A percentile compares a stretch with the other conserved stretches of the same genome.
Conservation (phyloP, 2,888 invertebrate genomes). For the Eudemis profundana region DNA sequence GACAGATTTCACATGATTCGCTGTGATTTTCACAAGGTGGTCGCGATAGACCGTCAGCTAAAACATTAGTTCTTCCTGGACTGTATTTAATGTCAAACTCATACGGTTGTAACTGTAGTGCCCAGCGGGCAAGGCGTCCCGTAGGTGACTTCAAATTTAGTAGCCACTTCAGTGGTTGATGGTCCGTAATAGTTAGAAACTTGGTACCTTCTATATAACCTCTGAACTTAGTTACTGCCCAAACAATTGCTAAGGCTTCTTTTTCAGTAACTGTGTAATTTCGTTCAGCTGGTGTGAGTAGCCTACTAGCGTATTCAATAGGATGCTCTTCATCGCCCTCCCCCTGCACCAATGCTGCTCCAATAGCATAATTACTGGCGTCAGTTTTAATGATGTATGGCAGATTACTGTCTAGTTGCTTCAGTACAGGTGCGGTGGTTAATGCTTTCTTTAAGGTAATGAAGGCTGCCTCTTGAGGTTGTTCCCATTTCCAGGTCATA, state of each 20-base stretch:
- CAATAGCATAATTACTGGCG: constrained; percentile 13
- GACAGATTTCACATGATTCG: constrained; percentile 5
- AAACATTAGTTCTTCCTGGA: constrained; percentile 59
- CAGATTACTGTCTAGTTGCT: constrained; percentile 37
- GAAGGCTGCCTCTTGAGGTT: neutral
- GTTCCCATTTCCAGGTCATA: neutral
- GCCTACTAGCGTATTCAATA: too few species aligned
- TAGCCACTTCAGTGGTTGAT: constrained; percentile 42
- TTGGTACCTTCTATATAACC: constrained; percentile 61
- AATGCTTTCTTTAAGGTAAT: neutral
- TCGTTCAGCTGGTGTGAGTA: constrained; percentile 50
- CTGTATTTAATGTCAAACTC: constrained; percentile 59
- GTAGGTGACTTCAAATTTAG: constrained; percentile 52
- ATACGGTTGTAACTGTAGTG: constrained; percentile 57
- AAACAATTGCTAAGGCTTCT: constrained; percentile 53
- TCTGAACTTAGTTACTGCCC: constrained; percentile 44
- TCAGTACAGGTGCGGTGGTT: constrained; percentile 9
- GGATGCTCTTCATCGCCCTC: neutral
- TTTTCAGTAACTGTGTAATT: constrained; percentile 66
- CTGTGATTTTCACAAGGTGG: constrained; percentile 3
- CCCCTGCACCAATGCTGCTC: constrained; percentile 11
- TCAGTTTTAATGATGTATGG: neutral
- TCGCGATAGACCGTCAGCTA: constrained; percentile 61
- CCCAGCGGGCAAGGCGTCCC: constrained; percentile 71
- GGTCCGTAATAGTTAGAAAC: constrained; percentile 61